phyloP scores from a whole-genome alignment of 2,888 invertebrate species.

The Oscheius sp. region DNA sequence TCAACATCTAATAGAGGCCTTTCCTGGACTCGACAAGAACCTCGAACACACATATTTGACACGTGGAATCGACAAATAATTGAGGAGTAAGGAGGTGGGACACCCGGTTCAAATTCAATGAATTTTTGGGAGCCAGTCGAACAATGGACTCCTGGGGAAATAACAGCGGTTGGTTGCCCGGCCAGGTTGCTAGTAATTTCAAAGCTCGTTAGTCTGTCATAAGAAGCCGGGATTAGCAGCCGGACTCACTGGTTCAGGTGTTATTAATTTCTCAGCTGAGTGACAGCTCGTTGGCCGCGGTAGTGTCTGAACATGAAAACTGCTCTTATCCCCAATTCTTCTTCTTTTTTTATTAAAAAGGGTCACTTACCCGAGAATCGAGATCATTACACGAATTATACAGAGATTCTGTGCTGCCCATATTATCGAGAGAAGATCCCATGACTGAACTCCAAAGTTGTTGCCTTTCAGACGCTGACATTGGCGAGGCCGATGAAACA shows the following conservation, averaged over 20 bases:
- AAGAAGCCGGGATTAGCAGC: not conserved
- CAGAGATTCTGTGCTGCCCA: conserved; percentile 30
- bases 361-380: conserved; percentile 42
- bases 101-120: too few relatives aligned
- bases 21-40: too few relatives aligned
- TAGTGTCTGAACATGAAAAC: conserved; percentile 1
- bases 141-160: not conserved
- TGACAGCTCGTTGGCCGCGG: conserved; percentile 17
- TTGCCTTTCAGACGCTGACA: conserved; percentile 53
- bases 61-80: too few relatives aligned
- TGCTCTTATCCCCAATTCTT: not conserved
- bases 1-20: too few relatives aligned
- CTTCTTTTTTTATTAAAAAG: not conserved
- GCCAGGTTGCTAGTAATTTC: conserved; percentile 12
- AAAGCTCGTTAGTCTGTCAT: not conserved
- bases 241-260: conserved; percentile 15
- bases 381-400: conserved; percentile 54
- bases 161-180: not conserved
- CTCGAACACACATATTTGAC: too few relatives aligned
- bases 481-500: conserved; percentile 52
- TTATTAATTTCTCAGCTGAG: not conserved
- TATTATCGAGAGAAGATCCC: conserved; percentile 8
- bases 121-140: not conserved
- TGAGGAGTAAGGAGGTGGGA: too few relatives aligned
- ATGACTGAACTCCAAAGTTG: conserved; percentile 43